Evolutionary conservation across 2,888 invertebrate genomes (phyloP).

Genomic region (Luperina nickerlii): DNA sequence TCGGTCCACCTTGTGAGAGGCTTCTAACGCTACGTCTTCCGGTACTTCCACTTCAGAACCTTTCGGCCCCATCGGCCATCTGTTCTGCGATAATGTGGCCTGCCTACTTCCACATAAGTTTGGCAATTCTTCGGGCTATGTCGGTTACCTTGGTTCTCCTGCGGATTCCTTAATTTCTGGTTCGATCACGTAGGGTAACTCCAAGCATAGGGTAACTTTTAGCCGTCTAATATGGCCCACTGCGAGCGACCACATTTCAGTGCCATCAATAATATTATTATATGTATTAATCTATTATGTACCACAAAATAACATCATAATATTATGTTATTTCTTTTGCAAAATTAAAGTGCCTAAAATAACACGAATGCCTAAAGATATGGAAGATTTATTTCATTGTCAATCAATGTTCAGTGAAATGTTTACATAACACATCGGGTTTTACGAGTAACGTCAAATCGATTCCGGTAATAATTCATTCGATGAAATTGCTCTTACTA

Average conservation of each 20-base stretch:
- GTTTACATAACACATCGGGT: conserved; percentile 33
- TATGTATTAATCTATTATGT: no score
- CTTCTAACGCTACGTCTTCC: neutral
- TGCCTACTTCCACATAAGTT: no score
- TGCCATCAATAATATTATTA: neutral
- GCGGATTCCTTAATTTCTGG: no score
- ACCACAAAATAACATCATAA: neutral
- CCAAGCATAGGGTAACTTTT: no score
- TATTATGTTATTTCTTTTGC: neutral
- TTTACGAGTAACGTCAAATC: conserved; percentile 50
- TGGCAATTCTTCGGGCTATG: no score
- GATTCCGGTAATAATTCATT: conserved; percentile 46
- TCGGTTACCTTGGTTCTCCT: no score
- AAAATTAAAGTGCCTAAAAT: neutral
- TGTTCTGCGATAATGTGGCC: no score
- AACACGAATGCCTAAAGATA: neutral
- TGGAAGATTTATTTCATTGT: conserved; percentile 43
- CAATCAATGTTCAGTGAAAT: conserved; percentile 34
- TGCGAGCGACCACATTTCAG: neutral
- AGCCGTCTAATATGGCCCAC: neutral
- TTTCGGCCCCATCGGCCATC: no score
- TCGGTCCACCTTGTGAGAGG: neutral
- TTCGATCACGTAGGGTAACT: no score
- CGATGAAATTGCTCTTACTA: conserved; percentile 40
- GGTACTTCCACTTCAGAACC: neutral